Evolutionary conservation across 2,888 invertebrate species (phyloP).

Genomic region (Shargacucullia verbasci): DNA sequence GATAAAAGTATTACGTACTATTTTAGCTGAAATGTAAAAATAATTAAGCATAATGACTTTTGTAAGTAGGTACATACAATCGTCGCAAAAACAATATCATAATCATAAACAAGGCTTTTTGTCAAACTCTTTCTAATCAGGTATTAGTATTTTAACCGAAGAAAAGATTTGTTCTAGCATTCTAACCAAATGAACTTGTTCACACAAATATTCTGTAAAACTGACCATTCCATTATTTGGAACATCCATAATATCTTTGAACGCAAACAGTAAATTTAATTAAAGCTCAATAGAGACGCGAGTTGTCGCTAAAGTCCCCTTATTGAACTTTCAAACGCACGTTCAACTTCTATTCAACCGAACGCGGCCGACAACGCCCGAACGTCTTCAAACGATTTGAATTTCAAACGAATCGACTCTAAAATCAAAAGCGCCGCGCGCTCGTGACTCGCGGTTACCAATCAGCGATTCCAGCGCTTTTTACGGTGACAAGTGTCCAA

Average conservation of each 20-base stretch:
- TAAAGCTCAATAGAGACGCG: slow-evolving; percentile 62
- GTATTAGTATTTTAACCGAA: too few species aligned
- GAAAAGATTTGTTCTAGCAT: too few species aligned
- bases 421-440: slow-evolving; percentile 74
- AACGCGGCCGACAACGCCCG: slow-evolving; percentile 52
- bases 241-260: slow-evolving; percentile 28
- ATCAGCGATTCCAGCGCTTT: slow-evolving; percentile 71
- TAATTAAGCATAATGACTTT: too few species aligned
- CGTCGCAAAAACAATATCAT: too few species aligned
- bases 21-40: too few species aligned
- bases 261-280: slow-evolving; percentile 70
- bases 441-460: slow-evolving; percentile 69
- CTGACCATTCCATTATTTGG: slow-evolving; percentile 19
- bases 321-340: slow-evolving; percentile 70
- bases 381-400: slow-evolving; percentile 68
- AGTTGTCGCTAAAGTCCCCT: slow-evolving; percentile 56
- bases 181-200: too few species aligned
- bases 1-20: too few species aligned
- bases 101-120: too few species aligned
- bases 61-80: too few species aligned
- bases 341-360: slow-evolving; percentile 54
- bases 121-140: too few species aligned
- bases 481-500: slow-evolving; percentile 84
- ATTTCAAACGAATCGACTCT: slow-evolving; percentile 69
- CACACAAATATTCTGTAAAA: background rate